Percentiles rank a stretch among this genome's conserved stretches.
Evolutionary conservation across 2,888 invertebrate species (phyloP).

Genomic region (Plusia festucae): DNA sequence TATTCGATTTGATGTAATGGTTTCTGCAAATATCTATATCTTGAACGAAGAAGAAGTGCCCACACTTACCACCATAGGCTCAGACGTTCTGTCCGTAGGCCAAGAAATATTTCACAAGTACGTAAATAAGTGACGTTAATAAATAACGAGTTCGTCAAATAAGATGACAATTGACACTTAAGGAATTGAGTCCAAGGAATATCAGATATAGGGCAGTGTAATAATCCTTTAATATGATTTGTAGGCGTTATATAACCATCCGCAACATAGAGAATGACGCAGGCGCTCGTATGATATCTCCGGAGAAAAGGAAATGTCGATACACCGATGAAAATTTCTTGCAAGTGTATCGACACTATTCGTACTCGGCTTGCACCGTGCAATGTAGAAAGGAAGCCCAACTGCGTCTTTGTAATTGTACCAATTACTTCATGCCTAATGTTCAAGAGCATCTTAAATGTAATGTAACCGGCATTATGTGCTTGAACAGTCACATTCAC

Average conservation of each 20-base stretch:
- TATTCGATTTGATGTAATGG: constrained; percentile 85
- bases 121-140: constrained; percentile 36
- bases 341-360: constrained; percentile 91
- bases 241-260: constrained; percentile 88
- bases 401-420: constrained; percentile 91
- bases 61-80: constrained; percentile 91
- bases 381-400: constrained; percentile 93
- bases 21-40: constrained; percentile 90
- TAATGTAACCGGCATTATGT: constrained; percentile 91
- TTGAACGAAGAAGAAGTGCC: constrained; percentile 92
- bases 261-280: constrained; percentile 92
- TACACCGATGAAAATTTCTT: constrained; percentile 91
- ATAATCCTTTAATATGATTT: constrained; percentile 35
- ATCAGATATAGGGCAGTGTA: constrained; percentile 19
- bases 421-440: constrained; percentile 92
- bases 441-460: constrained; percentile 89
- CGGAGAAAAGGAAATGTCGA: constrained; percentile 92
- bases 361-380: constrained; percentile 92
- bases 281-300: constrained; percentile 90
- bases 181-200: constrained; percentile 54
- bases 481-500: constrained; percentile 90
- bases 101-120: constrained; percentile 89
- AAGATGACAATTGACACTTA: constrained; percentile 35
- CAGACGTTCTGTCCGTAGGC: constrained; percentile 90
- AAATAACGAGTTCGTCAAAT: constrained; percentile 44